Base-by-base conservation (phyloP, 1,140 invertebrate species). In the Aphelinus certus region DNA sequence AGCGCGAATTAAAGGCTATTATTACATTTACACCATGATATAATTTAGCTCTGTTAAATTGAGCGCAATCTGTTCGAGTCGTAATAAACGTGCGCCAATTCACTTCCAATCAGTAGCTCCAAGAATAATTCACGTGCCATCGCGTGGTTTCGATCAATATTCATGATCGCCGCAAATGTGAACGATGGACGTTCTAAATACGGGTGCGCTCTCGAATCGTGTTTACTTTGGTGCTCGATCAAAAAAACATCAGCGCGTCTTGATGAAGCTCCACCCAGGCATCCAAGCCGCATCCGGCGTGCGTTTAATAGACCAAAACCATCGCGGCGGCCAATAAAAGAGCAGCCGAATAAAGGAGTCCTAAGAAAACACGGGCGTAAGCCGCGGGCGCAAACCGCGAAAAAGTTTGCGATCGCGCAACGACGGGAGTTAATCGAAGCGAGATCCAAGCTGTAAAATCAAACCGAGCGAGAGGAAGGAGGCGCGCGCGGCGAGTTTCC, bases 321-420 rank as follows among this genome's bases (percentile, higher is more conserved):
- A 53, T 53, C 51, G 51, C 4, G 51, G 51, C 51, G 51, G 51
- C 51, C 9, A 0, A 73, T 48, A 73, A 61, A 66, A 66, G 56
- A 46, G 72, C 49, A 43, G 48, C n/a, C 42, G 26, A 26, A 26
- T 26, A 26, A 26, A 69, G 69, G 42, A 46, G 65, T 58, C 73
- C 67, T 75, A 75, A 75, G 61, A 48, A 75, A 75, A 75, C 61
- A 75, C 9, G 53, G 10, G 46, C 46, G 58, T 47, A 63, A 63
- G 4, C 7, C 46, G 3, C 3, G 7, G 61, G 1, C 45, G 45
- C 43, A 46, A 47, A 63, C 43, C 10, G 10, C 10, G 46, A 46
- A 48, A 4, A 9, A 9, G 7, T 63, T 26, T 26, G 26, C 26
- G 26, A 26, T 26, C 26, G 26, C 26, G 26, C 26, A 26, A 26